These are phyloP conservation scores for Equus quagga DNA, from an alignment of 2,113 vertebrate species.

Conservation along the genomic window DNA sequence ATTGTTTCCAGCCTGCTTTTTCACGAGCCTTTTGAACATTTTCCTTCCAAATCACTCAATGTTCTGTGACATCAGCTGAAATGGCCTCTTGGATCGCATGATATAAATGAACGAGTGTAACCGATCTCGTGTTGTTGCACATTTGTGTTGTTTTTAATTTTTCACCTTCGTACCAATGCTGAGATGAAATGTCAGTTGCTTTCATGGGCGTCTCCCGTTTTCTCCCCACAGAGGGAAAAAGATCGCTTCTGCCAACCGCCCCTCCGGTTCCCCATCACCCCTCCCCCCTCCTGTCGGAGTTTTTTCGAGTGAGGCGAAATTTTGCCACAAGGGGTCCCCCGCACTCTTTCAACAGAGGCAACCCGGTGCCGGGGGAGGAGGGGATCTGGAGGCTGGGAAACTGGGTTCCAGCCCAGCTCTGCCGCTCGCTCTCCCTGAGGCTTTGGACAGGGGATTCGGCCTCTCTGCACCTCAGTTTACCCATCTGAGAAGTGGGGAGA, in stretches of 20 bases:
- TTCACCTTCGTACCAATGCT: not conserved
- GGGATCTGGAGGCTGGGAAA: rapidly evolving
- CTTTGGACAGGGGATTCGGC: not conserved
- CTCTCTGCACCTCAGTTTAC: not conserved
- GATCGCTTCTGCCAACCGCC: not conserved
- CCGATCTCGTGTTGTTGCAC: not conserved
- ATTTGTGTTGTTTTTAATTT: not conserved
- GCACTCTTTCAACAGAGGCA: not conserved
- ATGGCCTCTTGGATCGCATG: not conserved
- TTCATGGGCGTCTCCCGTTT: not conserved
- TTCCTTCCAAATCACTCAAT: not conserved
- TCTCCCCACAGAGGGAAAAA: rapidly evolving
- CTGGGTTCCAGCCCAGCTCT: not conserved
- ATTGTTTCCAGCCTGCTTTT: constrained; percentile 9
- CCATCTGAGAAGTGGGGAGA: not conserved
- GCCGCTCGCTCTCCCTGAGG: not conserved
- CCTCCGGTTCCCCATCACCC: no score
- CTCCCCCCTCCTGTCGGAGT: not conserved
- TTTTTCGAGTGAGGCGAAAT: rapidly evolving
- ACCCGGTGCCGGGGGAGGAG: rapidly evolving
- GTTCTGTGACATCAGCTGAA: not conserved
- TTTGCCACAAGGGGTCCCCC: constrained; percentile 63
- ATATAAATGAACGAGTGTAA: not conserved
- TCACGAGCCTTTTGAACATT: not conserved
- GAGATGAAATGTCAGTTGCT: not conserved